Evolutionary conservation across 2,888 invertebrate species (phyloP), one percentile per base, ranked within the genome.

Genomic region (Apodemia mormo): DNA sequence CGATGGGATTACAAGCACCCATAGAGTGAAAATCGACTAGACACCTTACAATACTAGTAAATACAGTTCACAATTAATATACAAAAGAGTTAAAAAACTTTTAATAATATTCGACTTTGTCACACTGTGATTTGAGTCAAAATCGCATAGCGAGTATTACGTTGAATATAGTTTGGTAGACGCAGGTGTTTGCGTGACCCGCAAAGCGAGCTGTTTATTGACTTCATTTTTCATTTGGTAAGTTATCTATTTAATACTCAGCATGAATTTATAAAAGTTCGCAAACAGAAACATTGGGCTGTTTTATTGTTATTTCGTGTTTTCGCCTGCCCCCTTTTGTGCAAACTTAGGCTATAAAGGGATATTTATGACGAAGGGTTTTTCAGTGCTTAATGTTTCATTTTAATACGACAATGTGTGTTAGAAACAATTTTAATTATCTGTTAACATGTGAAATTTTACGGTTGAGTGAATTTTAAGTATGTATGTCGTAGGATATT

Each of bases 1-100:
- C 76, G 77, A 78, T 78, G 76, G 76, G 73, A 76, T 77, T 74
- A 76, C 74, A 74, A 75, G 74, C 74, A 70, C 73, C 74, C 72
- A 71, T 76, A 71, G 73, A 74, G 74, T 74, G 74, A 76, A 75
- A 76, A 76, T 75, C 71, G 68, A 70, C 70, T 70, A 70, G 75
- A 78, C 74, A 73, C 74, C 74, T 58, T 74, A 73, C 70, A 74
- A 74, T 22, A 69, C 43, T 58, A 58, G 58, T 30, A 58, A 30
- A 65, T 69, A 71, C 69, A 67, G 49, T 37, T 30, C 40, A 43
- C 49, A 45, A 65, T 37, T 45, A 29, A 10, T 58, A 30, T 30
- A 56, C 64, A 65, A 69, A 73, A 67, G 7, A 52, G 22, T 58
- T 22, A 3, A 58, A 58, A 22, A 9, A 1, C 9, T 68, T 37